phyloP scores from a whole-genome alignment of 2,113 vertebrate species.

The Takifugu bimaculatus region DNA sequence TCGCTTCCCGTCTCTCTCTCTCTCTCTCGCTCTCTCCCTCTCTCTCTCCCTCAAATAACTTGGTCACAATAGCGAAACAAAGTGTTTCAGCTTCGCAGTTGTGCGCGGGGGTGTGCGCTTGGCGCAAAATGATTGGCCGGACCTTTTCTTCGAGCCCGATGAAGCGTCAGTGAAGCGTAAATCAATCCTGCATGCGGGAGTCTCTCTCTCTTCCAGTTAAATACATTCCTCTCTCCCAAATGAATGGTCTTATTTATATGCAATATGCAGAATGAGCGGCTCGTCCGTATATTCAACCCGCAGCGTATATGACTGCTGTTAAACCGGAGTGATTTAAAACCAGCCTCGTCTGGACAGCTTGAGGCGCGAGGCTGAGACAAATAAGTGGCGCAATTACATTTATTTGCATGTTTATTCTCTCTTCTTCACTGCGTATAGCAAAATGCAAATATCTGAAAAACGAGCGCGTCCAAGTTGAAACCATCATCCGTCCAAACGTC shows the following conservation, averaged over 20 bases:
- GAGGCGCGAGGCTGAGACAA: slow-evolving; percentile 36
- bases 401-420: slow-evolving; percentile 6
- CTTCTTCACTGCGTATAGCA: background rate
- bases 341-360: slow-evolving; percentile 30
- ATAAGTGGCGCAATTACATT: slow-evolving; percentile 32
- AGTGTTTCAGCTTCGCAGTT: slow-evolving; percentile 76
- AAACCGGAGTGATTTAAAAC: slow-evolving; percentile 17
- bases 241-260: slow-evolving; percentile 72
- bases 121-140: slow-evolving; percentile 95
- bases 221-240: slow-evolving; percentile 35
- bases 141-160: slow-evolving; percentile 91
- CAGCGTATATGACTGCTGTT: slow-evolving; percentile 42
- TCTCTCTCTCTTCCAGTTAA: background rate
- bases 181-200: slow-evolving; percentile 77
- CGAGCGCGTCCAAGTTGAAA: slow-evolving; percentile 17
- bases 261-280: slow-evolving; percentile 65
- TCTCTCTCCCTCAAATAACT: slow-evolving; percentile 50
- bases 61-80: slow-evolving; percentile 84
- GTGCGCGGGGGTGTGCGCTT: slow-evolving; percentile 71
- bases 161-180: slow-evolving; percentile 92
- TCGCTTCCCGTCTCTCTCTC: background rate
- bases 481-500: slow-evolving; percentile 15
- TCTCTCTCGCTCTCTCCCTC: slow-evolving; percentile 12
- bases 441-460: too few species aligned
- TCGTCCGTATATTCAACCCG: slow-evolving; percentile 36